Evolutionary conservation across 2,888 invertebrate genomes (phyloP), one percentile per base, ranked within the genome.

Genomic region (Dilophus febrilis): DNA sequence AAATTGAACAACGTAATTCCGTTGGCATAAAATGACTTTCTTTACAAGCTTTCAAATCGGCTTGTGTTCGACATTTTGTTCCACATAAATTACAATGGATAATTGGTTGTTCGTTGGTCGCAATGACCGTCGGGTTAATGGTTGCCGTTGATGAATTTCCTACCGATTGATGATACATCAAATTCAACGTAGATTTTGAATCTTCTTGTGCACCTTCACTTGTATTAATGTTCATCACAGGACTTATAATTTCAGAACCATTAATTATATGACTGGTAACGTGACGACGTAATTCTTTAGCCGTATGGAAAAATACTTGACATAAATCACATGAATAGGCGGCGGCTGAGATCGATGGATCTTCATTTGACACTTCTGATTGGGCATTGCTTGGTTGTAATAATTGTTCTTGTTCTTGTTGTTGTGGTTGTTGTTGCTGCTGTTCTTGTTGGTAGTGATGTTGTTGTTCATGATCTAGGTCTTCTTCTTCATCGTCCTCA

Each of bases 241-340:
- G 11, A 14, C 19, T 27, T 6, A 18, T n/a, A 13, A 22, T 11
- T 16, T 42, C 41, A 13, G 61, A 59, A 4, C 59, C 62, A 50
- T 61, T 61, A 12, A 61, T 51, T 38, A 63, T 61, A 53, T 63
- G 63, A 48, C 55, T 57, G 51, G 61, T 58, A 42, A 63, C 60
- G 46, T 63, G 63, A 27, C 53, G 53, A 44, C 59, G 59, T 44
- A 63, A 51, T 37, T 57, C 57, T 46, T 54, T 55, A 41, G 61
- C 57, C 22, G 59, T 52, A 46, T 54, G 57, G 42, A 61, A 63
- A 49, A 53, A 56, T 45, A 60, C 52, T 49, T 60, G 58, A 49
- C 63, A 63, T 43, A 63, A 51, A 51, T 61, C 62, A 51, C 63
- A 63, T 33, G 59, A 52, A 48, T 53, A 56, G 43, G 53, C 28